A percentile compares a stretch with the other conserved stretches of the same genome.
phyloP scores from a whole-genome alignment of 30 jellyfish, hydroid and myxozoan genomes.

The Aurelia aurita region DNA sequence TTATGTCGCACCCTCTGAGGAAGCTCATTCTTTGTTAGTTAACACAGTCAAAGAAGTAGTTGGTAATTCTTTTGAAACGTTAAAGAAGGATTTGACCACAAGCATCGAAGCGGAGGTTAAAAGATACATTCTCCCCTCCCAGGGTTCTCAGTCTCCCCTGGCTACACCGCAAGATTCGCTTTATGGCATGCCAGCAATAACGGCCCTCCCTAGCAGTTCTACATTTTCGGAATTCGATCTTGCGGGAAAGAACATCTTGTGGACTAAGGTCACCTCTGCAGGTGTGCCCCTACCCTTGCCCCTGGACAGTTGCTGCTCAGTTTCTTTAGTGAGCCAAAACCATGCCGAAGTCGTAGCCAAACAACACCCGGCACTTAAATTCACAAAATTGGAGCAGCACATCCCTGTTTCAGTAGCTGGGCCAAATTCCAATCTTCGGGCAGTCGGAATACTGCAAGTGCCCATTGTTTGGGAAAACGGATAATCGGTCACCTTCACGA shows the following conservation, averaged over 20 bases:
- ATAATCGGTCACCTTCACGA: slow-evolving; percentile 16
- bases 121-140: slow-evolving; percentile 1
- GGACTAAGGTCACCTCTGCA: slow-evolving; percentile 40
- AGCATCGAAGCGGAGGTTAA: no score
- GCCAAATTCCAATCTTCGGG: slow-evolving; percentile 12
- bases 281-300: slow-evolving; percentile 38
- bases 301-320: slow-evolving; percentile 59
- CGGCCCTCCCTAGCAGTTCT: slow-evolving; percentile 4
- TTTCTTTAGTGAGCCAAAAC: slow-evolving; percentile 44
- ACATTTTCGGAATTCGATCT: slow-evolving; percentile 28
- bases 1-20: no score
- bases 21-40: no score
- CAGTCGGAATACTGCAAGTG: slow-evolving; percentile 50
- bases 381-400: slow-evolving; percentile 38
- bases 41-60: no score
- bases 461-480: slow-evolving; percentile 56
- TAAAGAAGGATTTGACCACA: no score
- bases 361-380: background rate
- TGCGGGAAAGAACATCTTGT: slow-evolving; percentile 19
- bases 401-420: slow-evolving; percentile 62
- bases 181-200: slow-evolving; percentile 47
- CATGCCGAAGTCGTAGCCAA: slow-evolving; percentile 30
- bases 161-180: slow-evolving; percentile 15
- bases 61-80: no score
- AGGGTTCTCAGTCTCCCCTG: background rate